Evolutionary conservation across 1,140 invertebrate genomes (phyloP).

Genomic region (Neocloeon triangulifer): DNA sequence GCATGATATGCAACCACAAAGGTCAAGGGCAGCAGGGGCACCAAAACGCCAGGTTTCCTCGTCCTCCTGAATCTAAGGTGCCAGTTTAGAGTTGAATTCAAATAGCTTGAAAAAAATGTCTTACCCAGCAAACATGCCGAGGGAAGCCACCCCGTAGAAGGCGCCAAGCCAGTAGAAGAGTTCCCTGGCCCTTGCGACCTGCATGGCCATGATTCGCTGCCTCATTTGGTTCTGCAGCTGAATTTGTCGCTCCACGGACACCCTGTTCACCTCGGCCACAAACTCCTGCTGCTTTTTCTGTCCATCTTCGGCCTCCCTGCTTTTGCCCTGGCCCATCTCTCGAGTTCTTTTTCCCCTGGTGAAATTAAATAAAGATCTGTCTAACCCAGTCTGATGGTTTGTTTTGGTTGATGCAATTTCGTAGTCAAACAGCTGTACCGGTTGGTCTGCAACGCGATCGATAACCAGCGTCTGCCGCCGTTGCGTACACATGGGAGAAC

Average conservation of each 20-base stretch:
- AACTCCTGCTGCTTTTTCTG: conserved; percentile 47
- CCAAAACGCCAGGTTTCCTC: conserved; percentile 28
- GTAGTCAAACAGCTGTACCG: no score
- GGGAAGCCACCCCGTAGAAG: conserved; percentile 34
- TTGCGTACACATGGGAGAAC: no score
- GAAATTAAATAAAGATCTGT: no score
- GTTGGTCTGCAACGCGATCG: no score
- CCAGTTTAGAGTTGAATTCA: conserved; percentile 1
- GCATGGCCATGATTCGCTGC: conserved; percentile 42
- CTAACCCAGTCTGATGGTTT: no score
- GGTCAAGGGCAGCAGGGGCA: conserved; percentile 39
- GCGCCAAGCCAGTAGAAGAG: conserved; percentile 43
- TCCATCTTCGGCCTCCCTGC: conserved; percentile 22
- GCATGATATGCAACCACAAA: conserved; percentile 48
- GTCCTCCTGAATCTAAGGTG: conserved; percentile 26
- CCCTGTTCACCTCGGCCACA: conserved; percentile 36
- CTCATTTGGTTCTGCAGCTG: conserved; percentile 59
- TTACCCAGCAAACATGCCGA: conserved; percentile 33
- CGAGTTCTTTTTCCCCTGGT: no score
- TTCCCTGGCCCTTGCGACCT: conserved; percentile 44
- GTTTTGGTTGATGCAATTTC: no score
- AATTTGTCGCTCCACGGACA: conserved; percentile 47
- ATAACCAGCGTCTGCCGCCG: no score
- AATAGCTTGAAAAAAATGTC: conserved; percentile 8
- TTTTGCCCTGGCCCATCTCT: no score